phyloP scores from a whole-genome alignment of 1,140 invertebrate genomes.

The Arctopsyche grandis region DNA sequence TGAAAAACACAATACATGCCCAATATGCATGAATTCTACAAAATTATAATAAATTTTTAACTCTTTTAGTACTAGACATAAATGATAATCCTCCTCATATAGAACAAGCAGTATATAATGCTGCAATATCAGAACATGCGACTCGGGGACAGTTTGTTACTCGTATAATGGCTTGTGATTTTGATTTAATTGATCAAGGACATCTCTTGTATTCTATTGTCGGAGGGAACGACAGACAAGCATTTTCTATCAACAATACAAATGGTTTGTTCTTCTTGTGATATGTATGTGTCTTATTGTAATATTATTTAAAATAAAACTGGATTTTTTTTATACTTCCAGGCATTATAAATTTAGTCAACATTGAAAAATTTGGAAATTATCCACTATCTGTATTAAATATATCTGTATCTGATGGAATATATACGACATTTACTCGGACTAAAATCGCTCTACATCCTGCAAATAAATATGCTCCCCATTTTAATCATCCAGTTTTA shows the following conservation, averaged over 20 bases:
- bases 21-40: too few species aligned
- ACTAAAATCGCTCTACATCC: constrained; percentile 79
- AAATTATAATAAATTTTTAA: constrained; percentile 36
- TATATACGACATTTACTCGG: constrained; percentile 81
- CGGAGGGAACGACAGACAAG: constrained; percentile 85
- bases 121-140: constrained; percentile 81
- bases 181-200: constrained; percentile 77
- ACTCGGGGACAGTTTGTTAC: constrained; percentile 86
- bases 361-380: constrained; percentile 71
- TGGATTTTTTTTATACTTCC: constrained; percentile 65
- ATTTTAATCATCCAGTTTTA: constrained; percentile 75
- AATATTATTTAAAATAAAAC: background rate
- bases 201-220: constrained; percentile 83
- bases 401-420: constrained; percentile 87
- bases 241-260: constrained; percentile 74
- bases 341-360: constrained; percentile 71
- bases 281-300: background rate
- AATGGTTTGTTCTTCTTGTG: constrained; percentile 37
- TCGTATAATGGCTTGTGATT: constrained; percentile 83
- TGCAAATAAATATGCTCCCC: constrained; percentile 79
- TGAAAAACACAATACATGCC: too few species aligned
- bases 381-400: constrained; percentile 74
- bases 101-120: constrained; percentile 80
- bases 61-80: constrained; percentile 76
- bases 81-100: constrained; percentile 87